Conservation (phyloP, 1,140 invertebrate species). For the Anoplophora glabripennis region DNA sequence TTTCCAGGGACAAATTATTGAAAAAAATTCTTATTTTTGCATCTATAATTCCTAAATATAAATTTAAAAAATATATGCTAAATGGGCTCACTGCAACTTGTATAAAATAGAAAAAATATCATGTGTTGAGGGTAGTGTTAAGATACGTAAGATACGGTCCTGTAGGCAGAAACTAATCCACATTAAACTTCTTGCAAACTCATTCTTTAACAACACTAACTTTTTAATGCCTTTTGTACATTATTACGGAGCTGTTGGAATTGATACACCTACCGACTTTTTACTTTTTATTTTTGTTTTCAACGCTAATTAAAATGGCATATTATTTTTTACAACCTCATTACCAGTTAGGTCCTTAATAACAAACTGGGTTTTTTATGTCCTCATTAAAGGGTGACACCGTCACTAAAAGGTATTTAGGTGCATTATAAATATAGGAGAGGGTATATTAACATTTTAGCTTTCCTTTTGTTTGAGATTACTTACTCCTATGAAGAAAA, state of each 20-base stretch:
- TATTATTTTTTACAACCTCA: constrained; percentile 17
- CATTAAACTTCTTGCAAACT: constrained; percentile 26
- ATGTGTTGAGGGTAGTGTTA: too few relatives aligned
- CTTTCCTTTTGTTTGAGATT: not conserved
- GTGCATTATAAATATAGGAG: constrained; percentile 10
- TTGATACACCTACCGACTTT: constrained; percentile 10
- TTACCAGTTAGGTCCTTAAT: constrained; percentile 12
- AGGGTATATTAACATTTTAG: not conserved
- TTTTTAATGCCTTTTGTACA: constrained; percentile 21
- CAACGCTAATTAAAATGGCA: constrained; percentile 15
- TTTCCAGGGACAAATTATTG: too few relatives aligned
- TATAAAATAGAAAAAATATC: too few relatives aligned
- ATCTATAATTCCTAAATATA: too few relatives aligned
- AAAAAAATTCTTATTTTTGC: too few relatives aligned
- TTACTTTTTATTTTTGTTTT: constrained; percentile 2
- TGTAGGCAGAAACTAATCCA: constrained; percentile 24
- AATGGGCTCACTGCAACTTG: too few relatives aligned
- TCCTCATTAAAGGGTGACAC: constrained; percentile 18
- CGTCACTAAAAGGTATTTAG: constrained; percentile 6
- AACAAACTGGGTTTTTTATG: constrained; percentile 13
- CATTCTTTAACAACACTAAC: constrained; percentile 24
- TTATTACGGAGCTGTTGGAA: constrained; percentile 8
- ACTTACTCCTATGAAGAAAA: not conserved
- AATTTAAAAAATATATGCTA: too few relatives aligned
- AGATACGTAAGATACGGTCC: too few relatives aligned